These are phyloP conservation scores for Synergus laeviventris DNA, from an alignment of 2,888 invertebrate species.

Conservation along the genomic window DNA sequence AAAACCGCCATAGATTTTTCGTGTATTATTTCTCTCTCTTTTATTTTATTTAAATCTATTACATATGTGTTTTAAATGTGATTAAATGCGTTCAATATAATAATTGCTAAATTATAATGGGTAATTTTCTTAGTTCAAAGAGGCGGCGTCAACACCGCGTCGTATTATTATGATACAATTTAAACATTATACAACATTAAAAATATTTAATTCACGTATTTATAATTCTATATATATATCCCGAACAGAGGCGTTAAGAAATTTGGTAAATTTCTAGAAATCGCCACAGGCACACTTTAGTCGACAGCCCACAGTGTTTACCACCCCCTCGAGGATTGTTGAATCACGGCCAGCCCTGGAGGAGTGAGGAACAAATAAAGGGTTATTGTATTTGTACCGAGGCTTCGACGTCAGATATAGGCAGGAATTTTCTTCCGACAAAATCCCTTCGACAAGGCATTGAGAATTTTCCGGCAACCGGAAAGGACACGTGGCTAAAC, in stretches of 20 bases:
- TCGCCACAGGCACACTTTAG: slow-evolving; percentile 60
- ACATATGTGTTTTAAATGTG: too few species aligned
- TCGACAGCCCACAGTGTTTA: slow-evolving; percentile 61
- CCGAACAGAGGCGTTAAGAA: slow-evolving; percentile 41
- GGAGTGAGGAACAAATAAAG: slow-evolving; percentile 73
- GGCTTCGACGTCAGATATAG: slow-evolving; percentile 59
- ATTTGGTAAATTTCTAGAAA: slow-evolving; percentile 63
- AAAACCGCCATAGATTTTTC: not conserved
- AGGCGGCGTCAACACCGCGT: too few species aligned
- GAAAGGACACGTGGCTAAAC: slow-evolving; percentile 44
- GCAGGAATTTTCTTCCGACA: slow-evolving; percentile 45
- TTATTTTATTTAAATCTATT: not conserved
- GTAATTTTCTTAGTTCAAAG: too few species aligned
- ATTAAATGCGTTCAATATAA: too few species aligned
- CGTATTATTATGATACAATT: too few species aligned
- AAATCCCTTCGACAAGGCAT: slow-evolving; percentile 49
- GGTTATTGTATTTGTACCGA: slow-evolving; percentile 75
- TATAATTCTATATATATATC: not conserved
- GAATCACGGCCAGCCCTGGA: slow-evolving; percentile 69
- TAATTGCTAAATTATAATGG: too few species aligned
- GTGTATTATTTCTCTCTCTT: not conserved
- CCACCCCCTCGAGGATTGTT: slow-evolving; percentile 72
- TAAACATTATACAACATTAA: not conserved
- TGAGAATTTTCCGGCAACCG: slow-evolving; percentile 43
- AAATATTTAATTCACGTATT: not conserved